Conservation (phyloP, 2,888 invertebrate genomes). For the Gibbula magus region DNA sequence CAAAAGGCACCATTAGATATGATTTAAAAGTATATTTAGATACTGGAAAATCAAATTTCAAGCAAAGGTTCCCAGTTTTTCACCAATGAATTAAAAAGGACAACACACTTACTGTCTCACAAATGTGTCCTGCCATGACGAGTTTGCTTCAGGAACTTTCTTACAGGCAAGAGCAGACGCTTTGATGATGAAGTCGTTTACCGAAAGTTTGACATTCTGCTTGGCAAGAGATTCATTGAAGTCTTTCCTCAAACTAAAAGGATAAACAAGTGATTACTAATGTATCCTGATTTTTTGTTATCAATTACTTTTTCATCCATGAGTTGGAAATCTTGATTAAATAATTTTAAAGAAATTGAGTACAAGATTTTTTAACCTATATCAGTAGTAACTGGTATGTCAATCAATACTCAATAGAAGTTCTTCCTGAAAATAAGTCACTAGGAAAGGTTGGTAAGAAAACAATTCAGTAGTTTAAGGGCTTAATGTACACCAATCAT, state of each 20-base stretch:
- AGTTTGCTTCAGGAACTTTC: slow-evolving; percentile 94
- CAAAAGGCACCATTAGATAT: not conserved
- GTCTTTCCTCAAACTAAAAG: slow-evolving; percentile 81
- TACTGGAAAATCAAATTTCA: not conserved
- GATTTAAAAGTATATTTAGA: too few relatives aligned
- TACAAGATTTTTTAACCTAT: too few relatives aligned
- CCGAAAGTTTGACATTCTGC: slow-evolving; percentile 88
- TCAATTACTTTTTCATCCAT: too few relatives aligned
- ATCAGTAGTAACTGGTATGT: too few relatives aligned
- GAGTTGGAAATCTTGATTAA: too few relatives aligned
- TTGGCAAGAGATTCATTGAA: slow-evolving; percentile 88
- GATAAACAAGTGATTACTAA: slow-evolving; percentile 10
- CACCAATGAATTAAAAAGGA: not conserved
- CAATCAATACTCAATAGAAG: too few relatives aligned
- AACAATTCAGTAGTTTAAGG: too few relatives aligned
- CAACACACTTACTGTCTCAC: slow-evolving; percentile 89
- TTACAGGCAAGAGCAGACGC: slow-evolving; percentile 91
- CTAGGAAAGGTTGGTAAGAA: too few relatives aligned
- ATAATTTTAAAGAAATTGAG: too few relatives aligned
- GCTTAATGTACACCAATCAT: too few relatives aligned
- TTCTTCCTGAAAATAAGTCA: too few relatives aligned
- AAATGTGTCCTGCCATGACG: slow-evolving; percentile 93
- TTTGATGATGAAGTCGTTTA: slow-evolving; percentile 97
- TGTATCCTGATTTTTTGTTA: not conserved
- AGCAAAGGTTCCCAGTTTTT: not conserved